Conservation (phyloP, 1,140 invertebrate genomes). For the Phenacoccus solenopsis region DNA sequence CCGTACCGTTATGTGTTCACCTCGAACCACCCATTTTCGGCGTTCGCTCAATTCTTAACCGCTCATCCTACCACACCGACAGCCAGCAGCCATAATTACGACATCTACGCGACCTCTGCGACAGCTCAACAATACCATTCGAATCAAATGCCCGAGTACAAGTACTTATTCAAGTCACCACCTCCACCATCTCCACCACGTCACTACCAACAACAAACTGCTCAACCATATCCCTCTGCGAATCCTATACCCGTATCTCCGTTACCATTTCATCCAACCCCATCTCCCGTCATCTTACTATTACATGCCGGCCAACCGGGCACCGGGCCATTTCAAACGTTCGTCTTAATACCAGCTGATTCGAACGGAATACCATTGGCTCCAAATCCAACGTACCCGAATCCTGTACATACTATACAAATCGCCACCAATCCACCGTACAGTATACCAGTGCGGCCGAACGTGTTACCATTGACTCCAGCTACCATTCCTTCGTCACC, state of each 20-base stretch:
- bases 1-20: constrained; percentile 7
- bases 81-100: not conserved
- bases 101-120: not conserved
- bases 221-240: not conserved
- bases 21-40: not conserved
- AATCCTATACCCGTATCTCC: not conserved
- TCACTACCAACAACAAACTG: not conserved
- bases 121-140: not conserved
- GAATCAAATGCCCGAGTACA: not conserved
- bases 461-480: not conserved
- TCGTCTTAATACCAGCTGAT: not conserved
- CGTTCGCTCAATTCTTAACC: not conserved
- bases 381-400: not conserved
- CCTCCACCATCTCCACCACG: not conserved
- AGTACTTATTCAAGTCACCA: not conserved
- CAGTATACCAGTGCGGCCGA: not conserved
- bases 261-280: not conserved
- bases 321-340: not conserved
- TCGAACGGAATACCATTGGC: not conserved
- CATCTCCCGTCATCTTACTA: not conserved
- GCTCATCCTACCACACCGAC: not conserved
- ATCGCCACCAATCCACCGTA: not conserved
- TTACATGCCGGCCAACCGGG: not conserved
- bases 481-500: not conserved
- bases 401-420: not conserved